A percentile compares a stretch with the other conserved stretches of the same genome.
phyloP scores from a whole-genome alignment of 2,888 invertebrate species.

The Leptarthrus brevirostris region DNA sequence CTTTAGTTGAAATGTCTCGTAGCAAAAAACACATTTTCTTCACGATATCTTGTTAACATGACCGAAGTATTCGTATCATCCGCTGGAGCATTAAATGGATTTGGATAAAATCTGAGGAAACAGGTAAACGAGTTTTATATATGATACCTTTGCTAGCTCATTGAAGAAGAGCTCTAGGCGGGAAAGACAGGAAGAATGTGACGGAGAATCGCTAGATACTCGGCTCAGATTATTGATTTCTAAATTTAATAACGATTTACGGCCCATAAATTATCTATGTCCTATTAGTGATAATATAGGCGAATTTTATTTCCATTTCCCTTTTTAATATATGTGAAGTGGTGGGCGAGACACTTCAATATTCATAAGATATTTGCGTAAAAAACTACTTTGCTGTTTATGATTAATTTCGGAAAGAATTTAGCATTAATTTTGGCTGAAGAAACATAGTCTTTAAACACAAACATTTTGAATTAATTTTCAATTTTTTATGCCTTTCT shows the following conservation, averaged over 20 bases:
- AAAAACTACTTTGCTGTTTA: neutral
- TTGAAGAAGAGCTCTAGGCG: neutral
- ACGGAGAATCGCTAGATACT: neutral
- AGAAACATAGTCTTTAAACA: too few species aligned
- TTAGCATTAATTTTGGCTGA: too few species aligned
- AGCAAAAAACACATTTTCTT: constrained; percentile 4
- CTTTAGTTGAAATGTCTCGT: neutral
- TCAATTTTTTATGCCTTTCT: too few species aligned
- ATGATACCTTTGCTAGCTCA: constrained; percentile 28
- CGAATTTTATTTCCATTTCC: neutral
- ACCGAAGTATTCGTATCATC: constrained; percentile 30
- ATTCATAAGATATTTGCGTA: neutral
- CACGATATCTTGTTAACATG: constrained; percentile 39
- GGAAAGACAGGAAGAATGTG: neutral
- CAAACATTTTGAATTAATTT: too few species aligned
- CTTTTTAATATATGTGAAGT: neutral
- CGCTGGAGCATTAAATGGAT: constrained; percentile 22
- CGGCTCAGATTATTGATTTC: constrained; percentile 35
- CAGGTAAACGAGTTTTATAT: constrained; percentile 35
- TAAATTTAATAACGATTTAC: constrained; percentile 42
- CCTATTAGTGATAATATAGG: constrained; percentile 1
- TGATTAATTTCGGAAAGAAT: constrained; percentile 1
- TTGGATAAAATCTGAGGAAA: constrained; percentile 39
- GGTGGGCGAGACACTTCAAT: neutral
- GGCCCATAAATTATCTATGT: constrained; percentile 37